These are phyloP conservation scores for Athalia cordata DNA, from an alignment of 2,888 invertebrate genomes.

Conservation along the genomic window DNA sequence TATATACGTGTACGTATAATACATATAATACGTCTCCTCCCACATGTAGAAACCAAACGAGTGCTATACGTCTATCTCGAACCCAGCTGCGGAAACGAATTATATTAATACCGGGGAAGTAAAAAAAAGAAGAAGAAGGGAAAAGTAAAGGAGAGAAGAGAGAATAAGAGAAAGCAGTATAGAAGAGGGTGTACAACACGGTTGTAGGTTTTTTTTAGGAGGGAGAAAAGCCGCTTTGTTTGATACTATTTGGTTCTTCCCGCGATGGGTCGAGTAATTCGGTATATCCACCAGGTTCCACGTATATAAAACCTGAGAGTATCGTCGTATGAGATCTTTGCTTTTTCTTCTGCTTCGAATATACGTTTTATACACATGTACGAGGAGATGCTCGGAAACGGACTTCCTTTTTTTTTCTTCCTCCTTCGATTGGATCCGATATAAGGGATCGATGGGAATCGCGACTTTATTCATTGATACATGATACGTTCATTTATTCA, in stretches of 20 bases:
- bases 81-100: slow-evolving; percentile 44
- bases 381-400: no score
- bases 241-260: slow-evolving; percentile 21
- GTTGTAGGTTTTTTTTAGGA: slow-evolving; percentile 36
- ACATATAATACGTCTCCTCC: not conserved
- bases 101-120: slow-evolving; percentile 16
- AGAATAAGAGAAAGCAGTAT: no score
- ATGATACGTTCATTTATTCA: no score
- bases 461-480: no score
- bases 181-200: not conserved
- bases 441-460: no score
- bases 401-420: no score
- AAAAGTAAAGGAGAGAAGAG: slow-evolving; percentile 39
- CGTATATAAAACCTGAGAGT: not conserved
- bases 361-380: no score
- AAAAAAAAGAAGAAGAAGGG: slow-evolving; percentile 8
- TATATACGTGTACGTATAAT: not conserved
- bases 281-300: slow-evolving; percentile 24
- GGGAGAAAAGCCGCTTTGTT: slow-evolving; percentile 29
- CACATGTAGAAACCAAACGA: slow-evolving; percentile 9
- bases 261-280: not conserved
- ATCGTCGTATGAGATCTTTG: no score
- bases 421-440: no score
- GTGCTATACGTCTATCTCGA: slow-evolving; percentile 5
- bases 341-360: no score